A percentile compares a stretch with the other conserved stretches of the same genome.
Conservation (phyloP, 2,888 invertebrate species). For the Stictocephala bisonia region DNA sequence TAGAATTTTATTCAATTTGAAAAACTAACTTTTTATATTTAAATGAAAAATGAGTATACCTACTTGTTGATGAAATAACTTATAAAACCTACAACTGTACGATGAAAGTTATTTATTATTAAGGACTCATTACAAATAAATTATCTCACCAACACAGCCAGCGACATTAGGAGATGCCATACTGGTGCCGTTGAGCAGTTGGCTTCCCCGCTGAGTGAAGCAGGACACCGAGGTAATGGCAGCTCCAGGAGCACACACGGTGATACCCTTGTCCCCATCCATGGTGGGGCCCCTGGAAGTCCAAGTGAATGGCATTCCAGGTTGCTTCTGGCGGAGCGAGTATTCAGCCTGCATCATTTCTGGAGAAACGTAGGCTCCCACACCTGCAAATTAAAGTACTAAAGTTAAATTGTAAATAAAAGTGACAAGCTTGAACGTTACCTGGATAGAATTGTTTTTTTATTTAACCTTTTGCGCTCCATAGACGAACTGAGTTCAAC, state of each 20-base stretch:
- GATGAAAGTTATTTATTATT: too few relatives aligned
- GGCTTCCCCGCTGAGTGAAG: constrained; percentile 86
- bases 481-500: too few relatives aligned
- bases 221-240: constrained; percentile 92
- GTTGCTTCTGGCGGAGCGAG: constrained; percentile 84
- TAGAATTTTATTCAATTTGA: too few relatives aligned
- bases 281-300: constrained; percentile 87
- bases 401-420: too few relatives aligned
- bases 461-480: too few relatives aligned
- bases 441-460: too few relatives aligned
- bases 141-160: constrained; percentile 80
- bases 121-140: too few relatives aligned
- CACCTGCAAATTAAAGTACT: constrained; percentile 73
- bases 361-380: constrained; percentile 97
- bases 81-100: neutral
- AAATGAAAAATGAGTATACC: too few relatives aligned
- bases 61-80: neutral
- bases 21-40: too few relatives aligned
- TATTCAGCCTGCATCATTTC: constrained; percentile 98
- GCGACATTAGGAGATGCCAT: constrained; percentile 98
- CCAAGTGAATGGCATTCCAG: constrained; percentile 92
- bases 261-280: constrained; percentile 90
- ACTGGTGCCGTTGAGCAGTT: constrained; percentile 97
- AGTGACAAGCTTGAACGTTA: too few relatives aligned
- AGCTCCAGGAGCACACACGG: constrained; percentile 93